Conservation (phyloP, 1,140 invertebrate species). For the Temnothorax longispinosus region DNA sequence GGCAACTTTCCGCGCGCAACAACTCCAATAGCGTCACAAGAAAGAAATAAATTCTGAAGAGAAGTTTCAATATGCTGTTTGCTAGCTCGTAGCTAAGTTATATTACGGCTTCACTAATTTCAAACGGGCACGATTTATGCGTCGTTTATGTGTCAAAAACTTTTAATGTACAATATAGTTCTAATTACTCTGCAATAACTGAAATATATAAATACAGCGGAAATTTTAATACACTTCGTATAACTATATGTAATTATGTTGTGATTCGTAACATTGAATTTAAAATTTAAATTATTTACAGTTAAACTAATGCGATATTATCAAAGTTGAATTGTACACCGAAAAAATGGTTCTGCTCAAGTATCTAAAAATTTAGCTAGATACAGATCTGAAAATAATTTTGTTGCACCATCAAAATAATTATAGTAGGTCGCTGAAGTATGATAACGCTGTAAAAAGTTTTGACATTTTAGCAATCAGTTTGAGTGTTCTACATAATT, state of each 20-base stretch:
- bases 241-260: neutral
- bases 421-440: too few species aligned
- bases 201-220: neutral
- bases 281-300: neutral
- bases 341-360: too few species aligned
- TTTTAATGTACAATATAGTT: conserved; percentile 22
- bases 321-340: neutral
- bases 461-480: too few species aligned
- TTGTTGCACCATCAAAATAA: too few species aligned
- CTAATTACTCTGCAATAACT: neutral
- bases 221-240: neutral
- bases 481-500: too few species aligned
- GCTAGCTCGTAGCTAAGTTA: conserved; percentile 20
- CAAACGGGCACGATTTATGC: neutral
- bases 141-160: conserved; percentile 14
- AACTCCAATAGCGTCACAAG: conserved; percentile 3
- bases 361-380: too few species aligned
- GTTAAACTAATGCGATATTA: neutral
- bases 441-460: too few species aligned
- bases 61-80: conserved; percentile 25
- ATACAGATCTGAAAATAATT: too few species aligned
- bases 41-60: conserved; percentile 23
- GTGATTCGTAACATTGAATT: neutral
- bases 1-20: conserved; percentile 11
- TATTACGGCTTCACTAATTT: conserved; percentile 16